Evolutionary conservation across 53 echinoderm and acorn worm genomes (phyloP), one percentile per base, ranked within the genome.

Genomic region (Zoroaster sp.): DNA sequence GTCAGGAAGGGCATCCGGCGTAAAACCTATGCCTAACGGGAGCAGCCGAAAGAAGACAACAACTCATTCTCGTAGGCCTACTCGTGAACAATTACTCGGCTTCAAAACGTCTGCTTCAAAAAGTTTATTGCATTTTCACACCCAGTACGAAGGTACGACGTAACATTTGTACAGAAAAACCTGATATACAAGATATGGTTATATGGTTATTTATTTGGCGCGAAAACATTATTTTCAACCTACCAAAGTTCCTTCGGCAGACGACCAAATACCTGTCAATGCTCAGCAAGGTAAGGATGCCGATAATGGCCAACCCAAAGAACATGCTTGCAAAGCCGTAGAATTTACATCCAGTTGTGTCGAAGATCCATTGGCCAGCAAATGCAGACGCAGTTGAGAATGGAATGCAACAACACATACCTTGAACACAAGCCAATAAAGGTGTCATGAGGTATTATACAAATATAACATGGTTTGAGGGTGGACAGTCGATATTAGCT

Each of bases 321-420:
- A 93, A 93, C 91, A 95, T 93, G 28, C 91, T 87, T 17, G 83
- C 83, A 68, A 95, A 96, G 35, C 96, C 96, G 76, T 96, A 95
- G 72, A 93, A 88, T 30, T 83, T 87, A 55, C 96, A 96, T 4
- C 95, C 96, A 35, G 87, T 76, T 40, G 51, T 35, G 2, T 74
- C 92, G 59, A 95, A 95, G 41, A 93, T 81, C 96, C 96, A 96
- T 15, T 49, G 14, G 5, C 88, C 92, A 20, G 78, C 69, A 38
- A 96, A 89, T 42, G 74, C 90, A 15, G 96, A 75, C 53, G 88
- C 76, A 52, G 89, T 75, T 1, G 96, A 93, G 32, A 96, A 75
- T 18, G 96, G 96, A 12, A 96, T 93, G 43, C 69, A 77, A 6
- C 43, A 28, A 33, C 75, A 88, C 66, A 88, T 77, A n/a, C 75